Conservation (phyloP, 2,113 vertebrate species). For the Calonectris borealis region DNA sequence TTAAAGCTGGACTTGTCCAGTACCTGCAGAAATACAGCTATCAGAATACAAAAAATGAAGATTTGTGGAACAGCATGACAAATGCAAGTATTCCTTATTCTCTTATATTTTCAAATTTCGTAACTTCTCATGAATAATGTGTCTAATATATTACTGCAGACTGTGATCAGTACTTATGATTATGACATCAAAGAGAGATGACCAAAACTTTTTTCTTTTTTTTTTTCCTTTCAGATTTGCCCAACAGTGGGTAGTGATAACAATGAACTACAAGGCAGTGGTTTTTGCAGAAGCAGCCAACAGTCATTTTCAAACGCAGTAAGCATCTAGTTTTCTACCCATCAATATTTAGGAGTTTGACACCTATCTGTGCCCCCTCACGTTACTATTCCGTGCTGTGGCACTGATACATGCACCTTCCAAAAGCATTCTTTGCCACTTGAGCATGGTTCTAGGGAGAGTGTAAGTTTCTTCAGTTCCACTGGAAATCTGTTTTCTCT, state of each 20-base stretch:
- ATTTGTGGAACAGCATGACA: constrained; percentile 88
- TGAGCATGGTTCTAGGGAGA: neutral
- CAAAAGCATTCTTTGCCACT: neutral
- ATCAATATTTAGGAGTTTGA: neutral
- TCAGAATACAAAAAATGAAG: constrained; percentile 85
- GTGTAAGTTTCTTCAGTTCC: neutral
- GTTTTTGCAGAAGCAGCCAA: constrained; percentile 78
- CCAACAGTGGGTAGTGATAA: constrained; percentile 54
- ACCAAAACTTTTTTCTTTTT: neutral
- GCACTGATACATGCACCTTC: neutral
- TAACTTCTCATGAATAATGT: neutral
- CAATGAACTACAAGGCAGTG: constrained; percentile 46
- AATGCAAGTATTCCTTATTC: constrained; percentile 73
- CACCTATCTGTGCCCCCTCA: neutral
- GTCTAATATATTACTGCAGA: neutral
- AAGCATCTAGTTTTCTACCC: constrained; percentile 1
- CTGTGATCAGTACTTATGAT: neutral
- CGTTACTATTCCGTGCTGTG: rapidly evolving
- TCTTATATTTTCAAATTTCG: neutral
- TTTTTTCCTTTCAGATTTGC: constrained; percentile 77
- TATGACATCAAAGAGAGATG: neutral
- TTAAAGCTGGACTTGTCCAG: constrained; percentile 83
- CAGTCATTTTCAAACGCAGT: constrained; percentile 70
- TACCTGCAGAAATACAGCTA: constrained; percentile 88
- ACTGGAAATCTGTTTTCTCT: neutral